A percentile compares a stretch with the other conserved stretches of the same genome.
Evolutionary conservation across 2,113 vertebrate species (phyloP).

Genomic region (Cettia cetti): DNA sequence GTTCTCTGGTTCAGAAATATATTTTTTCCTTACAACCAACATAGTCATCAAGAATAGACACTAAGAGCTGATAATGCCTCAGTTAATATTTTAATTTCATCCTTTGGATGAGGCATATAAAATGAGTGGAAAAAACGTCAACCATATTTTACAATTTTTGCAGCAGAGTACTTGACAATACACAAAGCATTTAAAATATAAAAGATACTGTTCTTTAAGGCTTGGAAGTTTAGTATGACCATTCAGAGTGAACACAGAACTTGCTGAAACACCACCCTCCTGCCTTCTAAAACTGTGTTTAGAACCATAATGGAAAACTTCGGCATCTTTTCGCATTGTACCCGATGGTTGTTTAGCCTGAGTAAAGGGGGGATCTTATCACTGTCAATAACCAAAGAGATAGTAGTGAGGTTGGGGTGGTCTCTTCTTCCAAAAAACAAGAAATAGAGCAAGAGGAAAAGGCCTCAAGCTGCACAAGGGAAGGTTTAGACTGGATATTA

Average conservation of each 20-base stretch:
- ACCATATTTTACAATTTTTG: neutral
- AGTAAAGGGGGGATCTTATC: neutral
- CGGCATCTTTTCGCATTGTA: neutral
- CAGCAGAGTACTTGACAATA: neutral
- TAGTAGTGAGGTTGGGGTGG: neutral
- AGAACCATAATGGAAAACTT: neutral
- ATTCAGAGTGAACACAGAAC: neutral
- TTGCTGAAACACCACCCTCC: neutral
- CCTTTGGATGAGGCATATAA: neutral
- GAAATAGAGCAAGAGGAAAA: neutral
- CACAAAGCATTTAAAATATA: neutral
- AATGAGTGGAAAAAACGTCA: fast-evolving
- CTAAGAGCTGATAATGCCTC: neutral
- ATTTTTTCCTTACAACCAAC: neutral
- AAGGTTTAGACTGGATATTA: neutral
- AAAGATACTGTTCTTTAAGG: neutral
- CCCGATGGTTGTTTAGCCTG: neutral
- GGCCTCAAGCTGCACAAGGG: neutral
- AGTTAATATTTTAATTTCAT: neutral
- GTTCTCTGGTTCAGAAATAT: neutral
- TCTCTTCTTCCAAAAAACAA: neutral
- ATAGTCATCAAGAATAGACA: neutral
- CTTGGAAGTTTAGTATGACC: neutral
- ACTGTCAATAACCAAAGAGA: neutral
- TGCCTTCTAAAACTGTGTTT: neutral